Base-by-base conservation (phyloP, 2,113 vertebrate species). In the Seriola aureovittata region DNA sequence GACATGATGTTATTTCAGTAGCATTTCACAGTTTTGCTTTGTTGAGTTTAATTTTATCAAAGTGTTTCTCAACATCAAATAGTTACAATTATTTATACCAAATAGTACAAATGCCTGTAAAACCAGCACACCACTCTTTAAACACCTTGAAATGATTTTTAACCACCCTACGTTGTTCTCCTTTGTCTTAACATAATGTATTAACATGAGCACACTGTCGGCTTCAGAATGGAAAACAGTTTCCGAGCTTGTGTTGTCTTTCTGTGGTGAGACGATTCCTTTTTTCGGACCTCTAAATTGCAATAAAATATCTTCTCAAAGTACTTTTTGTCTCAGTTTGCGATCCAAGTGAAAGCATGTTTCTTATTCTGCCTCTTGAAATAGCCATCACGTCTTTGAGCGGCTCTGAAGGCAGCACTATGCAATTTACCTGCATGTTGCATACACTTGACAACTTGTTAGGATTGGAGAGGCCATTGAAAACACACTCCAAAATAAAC, bases 401-500 rank as follows among this genome's bases (percentile, higher is more conserved):
- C 59, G 57, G 77, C 62, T 85, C 75, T 73, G 68, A 77, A 50
- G 63, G 78, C 70, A 87, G 44, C 65, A 12, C 67, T 52, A 36
- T 86, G 76, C 79, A 90, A 89, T 87, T 80, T 93, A 94, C 86
- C 93, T 93, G 93, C 80, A 82, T 75, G 87, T 88, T 94, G 93
- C 91, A 50, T 12, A 90, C 72, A 80, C 87, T 92, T 92, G 94
- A 95, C 94, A 95, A 89, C 90, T 94, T 96, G 93, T 94, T 94
- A 95, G 92, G 93, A 95, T 95, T 96, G 95, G 94, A 95, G 84
- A 89, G 82, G 82, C 87, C 91, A 78, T 93, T 92, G 90, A 93
- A 93, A 96, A 91, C 92, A 89, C 83, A 82, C 88, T 95, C 94
- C 93, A 95, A 96, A 96, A 96, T 88, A 96, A 96, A 95, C 76